These are phyloP conservation scores for Calephelis nemesis DNA, from an alignment of 1,140 invertebrate species.

Conservation along the genomic window DNA sequence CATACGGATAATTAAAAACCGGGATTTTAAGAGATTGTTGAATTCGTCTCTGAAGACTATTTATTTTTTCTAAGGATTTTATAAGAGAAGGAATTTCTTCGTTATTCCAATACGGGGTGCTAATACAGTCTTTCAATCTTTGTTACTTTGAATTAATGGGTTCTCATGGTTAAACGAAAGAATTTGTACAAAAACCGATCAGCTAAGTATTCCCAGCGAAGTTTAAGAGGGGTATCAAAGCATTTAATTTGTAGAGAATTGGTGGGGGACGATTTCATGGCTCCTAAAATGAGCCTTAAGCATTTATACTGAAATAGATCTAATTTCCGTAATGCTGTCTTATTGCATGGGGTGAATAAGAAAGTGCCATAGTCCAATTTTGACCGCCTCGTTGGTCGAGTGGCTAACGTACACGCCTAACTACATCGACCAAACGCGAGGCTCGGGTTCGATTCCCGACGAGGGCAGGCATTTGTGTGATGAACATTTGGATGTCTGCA, in stretches of 20 bases:
- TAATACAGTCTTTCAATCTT: too few species aligned
- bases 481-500: too few species aligned
- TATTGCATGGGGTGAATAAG: not conserved
- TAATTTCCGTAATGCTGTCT: not conserved
- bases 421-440: too few species aligned
- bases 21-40: not conserved
- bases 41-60: not conserved
- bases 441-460: too few species aligned
- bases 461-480: too few species aligned
- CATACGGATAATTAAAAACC: not conserved
- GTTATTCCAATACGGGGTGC: too few species aligned
- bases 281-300: not conserved
- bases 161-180: too few species aligned
- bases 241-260: not conserved
- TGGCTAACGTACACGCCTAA: too few species aligned
- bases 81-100: not conserved
- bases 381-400: too few species aligned
- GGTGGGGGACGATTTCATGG: not conserved
- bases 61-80: not conserved
- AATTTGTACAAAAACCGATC: not conserved
- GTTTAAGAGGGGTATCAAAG: not conserved
- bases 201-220: not conserved
- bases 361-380: conserved; percentile 26
- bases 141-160: too few species aligned
- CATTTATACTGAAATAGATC: not conserved